phyloP scores from a whole-genome alignment of 2,113 vertebrate genomes.

The Nothoprocta pentlandii region DNA sequence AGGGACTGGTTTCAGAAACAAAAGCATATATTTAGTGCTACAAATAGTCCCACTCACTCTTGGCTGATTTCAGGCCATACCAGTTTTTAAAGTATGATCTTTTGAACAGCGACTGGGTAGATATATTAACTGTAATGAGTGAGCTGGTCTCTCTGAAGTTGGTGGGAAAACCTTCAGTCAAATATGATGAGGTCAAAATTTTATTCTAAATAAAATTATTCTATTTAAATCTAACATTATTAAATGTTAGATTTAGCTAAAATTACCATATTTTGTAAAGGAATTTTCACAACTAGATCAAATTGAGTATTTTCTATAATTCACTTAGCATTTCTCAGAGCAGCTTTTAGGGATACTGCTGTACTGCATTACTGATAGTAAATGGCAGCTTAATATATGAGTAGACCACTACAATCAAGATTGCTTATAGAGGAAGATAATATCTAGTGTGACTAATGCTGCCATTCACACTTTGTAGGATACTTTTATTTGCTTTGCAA shows the following conservation, averaged over 20 bases:
- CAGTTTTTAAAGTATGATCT: neutral
- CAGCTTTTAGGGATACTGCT: neutral
- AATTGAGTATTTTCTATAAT: neutral
- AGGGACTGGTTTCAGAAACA: conserved; percentile 4
- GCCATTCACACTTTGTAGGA: neutral
- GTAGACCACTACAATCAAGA: neutral
- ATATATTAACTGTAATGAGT: neutral
- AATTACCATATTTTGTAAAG: neutral
- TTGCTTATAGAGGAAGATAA: neutral
- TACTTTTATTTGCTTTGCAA: conserved; percentile 21
- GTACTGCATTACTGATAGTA: neutral
- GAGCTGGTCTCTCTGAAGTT: neutral
- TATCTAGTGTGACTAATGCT: neutral
- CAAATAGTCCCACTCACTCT: neutral
- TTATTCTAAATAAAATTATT: neutral
- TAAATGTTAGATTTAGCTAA: neutral
- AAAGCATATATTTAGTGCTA: conserved; percentile 15
- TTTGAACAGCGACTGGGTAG: neutral
- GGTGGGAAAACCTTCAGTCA: neutral
- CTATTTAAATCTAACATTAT: too few species aligned
- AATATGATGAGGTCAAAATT: neutral
- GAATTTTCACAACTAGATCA: neutral
- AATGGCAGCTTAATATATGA: neutral
- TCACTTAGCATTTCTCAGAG: neutral
- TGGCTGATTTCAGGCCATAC: neutral